phyloP scores from a whole-genome alignment of 2,888 invertebrate species.

The Sinotaia quadrata region DNA sequence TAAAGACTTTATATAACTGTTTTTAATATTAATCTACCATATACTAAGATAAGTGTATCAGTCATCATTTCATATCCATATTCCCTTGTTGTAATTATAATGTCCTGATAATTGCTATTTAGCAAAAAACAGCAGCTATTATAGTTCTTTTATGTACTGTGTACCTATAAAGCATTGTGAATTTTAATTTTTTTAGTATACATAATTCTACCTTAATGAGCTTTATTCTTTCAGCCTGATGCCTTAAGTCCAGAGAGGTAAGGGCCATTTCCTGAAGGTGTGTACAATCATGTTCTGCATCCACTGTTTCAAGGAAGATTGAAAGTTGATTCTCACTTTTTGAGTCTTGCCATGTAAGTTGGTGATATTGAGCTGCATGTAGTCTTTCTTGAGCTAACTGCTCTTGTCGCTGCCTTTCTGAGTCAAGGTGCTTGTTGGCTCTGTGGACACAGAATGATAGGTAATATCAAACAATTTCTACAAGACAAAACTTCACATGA shows the following conservation, averaged over 20 bases:
- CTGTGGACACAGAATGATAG: slow-evolving; percentile 28
- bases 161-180: no score
- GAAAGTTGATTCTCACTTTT: slow-evolving; percentile 13
- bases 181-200: no score
- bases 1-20: no score
- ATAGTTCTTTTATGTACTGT: no score
- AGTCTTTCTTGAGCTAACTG: slow-evolving; percentile 60
- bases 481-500: no score
- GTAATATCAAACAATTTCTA: no score
- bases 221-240: slow-evolving; percentile 53
- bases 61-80: no score
- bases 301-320: slow-evolving; percentile 9
- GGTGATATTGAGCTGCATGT: slow-evolving; percentile 46
- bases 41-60: no score
- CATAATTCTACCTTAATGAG: slow-evolving; percentile 47
- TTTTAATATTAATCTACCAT: no score
- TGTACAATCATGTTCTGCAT: slow-evolving; percentile 41
- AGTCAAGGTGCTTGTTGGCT: slow-evolving; percentile 40
- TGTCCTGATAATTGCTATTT: no score
- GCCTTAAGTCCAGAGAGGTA: slow-evolving; percentile 56
- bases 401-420: slow-evolving; percentile 57
- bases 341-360: slow-evolving; percentile 24
- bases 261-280: slow-evolving; percentile 56
- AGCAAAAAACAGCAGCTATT: no score
- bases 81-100: no score